Base-by-base conservation (phyloP, 2,888 invertebrate species). In the Homarus gammarus region DNA sequence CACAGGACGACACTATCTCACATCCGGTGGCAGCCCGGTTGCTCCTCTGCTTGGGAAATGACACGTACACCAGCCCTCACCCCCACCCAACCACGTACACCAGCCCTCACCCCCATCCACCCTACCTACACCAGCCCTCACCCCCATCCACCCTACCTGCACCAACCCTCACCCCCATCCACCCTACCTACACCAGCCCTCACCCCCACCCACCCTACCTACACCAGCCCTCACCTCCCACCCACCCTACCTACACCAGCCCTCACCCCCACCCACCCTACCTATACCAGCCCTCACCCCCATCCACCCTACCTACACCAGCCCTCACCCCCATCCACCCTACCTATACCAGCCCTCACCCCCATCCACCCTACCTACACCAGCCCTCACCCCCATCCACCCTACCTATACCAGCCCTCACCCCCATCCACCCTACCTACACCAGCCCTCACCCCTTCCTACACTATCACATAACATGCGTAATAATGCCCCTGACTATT, bases 11-110 rank as follows among this genome's bases (percentile, higher is more conserved):
- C 22, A 44, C 38, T 73, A 38, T 44, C 38, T 44, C 38, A 6
- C 73, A 40, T 73, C 73, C 38, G 40, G 38, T 44, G 38, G 6
- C 22, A 18, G 73, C 73, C 73, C n/a, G 22, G 27, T 22, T 73
- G 36, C 33, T 31, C 18, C 38, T 22, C 40, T 73, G n/a, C 73
- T 44, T 73, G 6, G n/a, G 38, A 38, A 38, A 73, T 73, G 6
- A 73, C 73, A 73, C 72, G 18, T 12, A 22, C 18, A 36, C 72
- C 72, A 72, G 72, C 72, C 72, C 2, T 72, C 72, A 72, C 15
- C 36, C 0, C 33, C 18, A 15, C 38, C 36, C 18, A 18, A 27
- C 12, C n/a, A 5, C 38, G 1, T 38, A 12, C 72, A 10, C 72
- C 36, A 36, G 36, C 72, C 72, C 1, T 40, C 72, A 33, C 33